Percentiles rank a stretch among this genome's conserved stretches.
Evolutionary conservation across 2,113 vertebrate species (phyloP).

Genomic region (Lagopus muta): DNA sequence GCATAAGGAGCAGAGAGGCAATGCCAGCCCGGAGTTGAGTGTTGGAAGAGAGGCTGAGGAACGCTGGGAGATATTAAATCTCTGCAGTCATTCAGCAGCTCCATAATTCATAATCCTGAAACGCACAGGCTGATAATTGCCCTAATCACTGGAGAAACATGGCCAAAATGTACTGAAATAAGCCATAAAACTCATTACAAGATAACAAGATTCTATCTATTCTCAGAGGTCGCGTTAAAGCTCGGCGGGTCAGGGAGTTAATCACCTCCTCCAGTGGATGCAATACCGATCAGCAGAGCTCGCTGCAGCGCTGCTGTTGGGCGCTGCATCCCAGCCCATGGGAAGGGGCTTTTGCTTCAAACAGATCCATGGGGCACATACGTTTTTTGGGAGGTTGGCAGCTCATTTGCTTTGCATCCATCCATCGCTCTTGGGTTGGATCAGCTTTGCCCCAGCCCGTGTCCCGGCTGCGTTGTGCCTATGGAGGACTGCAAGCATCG

Average conservation of each 20-base stretch:
- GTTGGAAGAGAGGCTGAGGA: slow-evolving; percentile 12
- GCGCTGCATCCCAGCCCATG: not conserved
- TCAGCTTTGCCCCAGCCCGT: not conserved
- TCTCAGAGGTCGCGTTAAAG: slow-evolving; percentile 77
- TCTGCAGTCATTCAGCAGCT: slow-evolving; percentile 49
- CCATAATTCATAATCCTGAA: slow-evolving; percentile 81
- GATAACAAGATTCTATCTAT: slow-evolving; percentile 82
- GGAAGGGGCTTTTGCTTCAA: not conserved
- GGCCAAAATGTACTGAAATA: slow-evolving; percentile 80
- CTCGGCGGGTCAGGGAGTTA: slow-evolving; percentile 76
- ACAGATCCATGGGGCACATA: not conserved
- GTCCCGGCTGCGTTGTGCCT: rapidly evolving
- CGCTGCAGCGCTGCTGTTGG: rapidly evolving
- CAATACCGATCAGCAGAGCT: slow-evolving; percentile 18
- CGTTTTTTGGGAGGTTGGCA: rapidly evolving
- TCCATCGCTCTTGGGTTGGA: rapidly evolving
- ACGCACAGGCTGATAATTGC: slow-evolving; percentile 75
- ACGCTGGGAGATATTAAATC: slow-evolving; percentile 40
- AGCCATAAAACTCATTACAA: slow-evolving; percentile 84
- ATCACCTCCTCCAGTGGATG: slow-evolving; percentile 69
- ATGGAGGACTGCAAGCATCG: rapidly evolving
- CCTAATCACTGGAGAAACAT: slow-evolving; percentile 81
- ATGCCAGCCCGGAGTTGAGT: not conserved
- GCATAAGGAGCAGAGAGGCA: not conserved
- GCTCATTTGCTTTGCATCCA: not conserved